Evolutionary conservation across 2,888 invertebrate genomes (phyloP).

Genomic region (Scelioninae gen. 2): DNA sequence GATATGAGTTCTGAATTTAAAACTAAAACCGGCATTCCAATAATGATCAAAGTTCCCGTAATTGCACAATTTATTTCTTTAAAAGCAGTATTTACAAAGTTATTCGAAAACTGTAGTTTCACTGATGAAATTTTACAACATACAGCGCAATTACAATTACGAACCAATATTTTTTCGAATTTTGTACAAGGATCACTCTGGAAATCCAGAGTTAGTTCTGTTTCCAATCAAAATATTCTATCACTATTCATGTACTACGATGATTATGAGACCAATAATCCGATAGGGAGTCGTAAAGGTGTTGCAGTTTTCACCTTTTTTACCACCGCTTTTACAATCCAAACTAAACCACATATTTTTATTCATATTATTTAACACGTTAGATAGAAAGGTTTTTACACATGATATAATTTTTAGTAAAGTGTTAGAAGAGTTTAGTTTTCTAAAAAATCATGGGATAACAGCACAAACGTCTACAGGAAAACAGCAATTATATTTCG

Average conservation of each 20-base stretch:
- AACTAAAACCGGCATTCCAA: no score
- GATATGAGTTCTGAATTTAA: no score
- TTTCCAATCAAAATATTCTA: no score
- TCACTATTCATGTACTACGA: no score
- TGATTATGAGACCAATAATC: no score
- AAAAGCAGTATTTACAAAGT: slow-evolving; percentile 23
- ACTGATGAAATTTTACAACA: slow-evolving; percentile 15
- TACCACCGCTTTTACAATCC: not conserved
- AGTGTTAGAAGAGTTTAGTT: slow-evolving; percentile 50
- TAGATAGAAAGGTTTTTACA: not conserved
- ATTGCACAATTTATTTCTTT: slow-evolving; percentile 36
- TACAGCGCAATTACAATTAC: slow-evolving; percentile 13
- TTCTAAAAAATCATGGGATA: slow-evolving; percentile 44
- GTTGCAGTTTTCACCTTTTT: no score
- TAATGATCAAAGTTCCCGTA: no score
- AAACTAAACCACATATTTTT: slow-evolving; percentile 3
- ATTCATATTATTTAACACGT: not conserved
- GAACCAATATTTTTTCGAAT: slow-evolving; percentile 18
- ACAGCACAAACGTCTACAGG: slow-evolving; percentile 7
- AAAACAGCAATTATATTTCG: slow-evolving; percentile 41
- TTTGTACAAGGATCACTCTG: slow-evolving; percentile 33
- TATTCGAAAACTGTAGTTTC: no score
- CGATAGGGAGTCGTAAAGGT: no score
- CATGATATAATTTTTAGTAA: slow-evolving; percentile 10
- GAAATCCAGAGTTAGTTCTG: no score